Percentiles rank a stretch among this genome's conserved stretches.
These are phyloP conservation scores for Apeltes quadracus DNA, from an alignment of 2,113 vertebrate species.

Conservation along the genomic window DNA sequence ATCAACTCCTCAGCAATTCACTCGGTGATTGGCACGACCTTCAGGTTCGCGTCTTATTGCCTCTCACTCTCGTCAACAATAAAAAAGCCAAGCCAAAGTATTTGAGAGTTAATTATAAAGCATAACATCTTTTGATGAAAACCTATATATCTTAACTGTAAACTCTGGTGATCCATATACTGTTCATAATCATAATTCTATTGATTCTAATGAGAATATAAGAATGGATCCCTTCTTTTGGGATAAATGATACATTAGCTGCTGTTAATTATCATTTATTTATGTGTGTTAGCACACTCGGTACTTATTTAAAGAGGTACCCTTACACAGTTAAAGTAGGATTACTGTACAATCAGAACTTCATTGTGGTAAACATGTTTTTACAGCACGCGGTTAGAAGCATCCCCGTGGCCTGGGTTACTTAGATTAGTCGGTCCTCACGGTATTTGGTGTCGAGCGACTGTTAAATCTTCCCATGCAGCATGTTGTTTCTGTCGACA, in stretches of 20 bases:
- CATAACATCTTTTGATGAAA: background rate
- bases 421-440: conserved; percentile 38
- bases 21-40: conserved; percentile 58
- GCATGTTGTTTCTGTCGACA: conserved; percentile 56
- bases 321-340: background rate
- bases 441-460: conserved; percentile 20
- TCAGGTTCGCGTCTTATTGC: conserved; percentile 29
- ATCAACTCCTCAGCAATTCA: conserved; percentile 67
- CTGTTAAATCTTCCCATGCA: conserved; percentile 33
- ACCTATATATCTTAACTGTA: background rate
- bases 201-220: background rate
- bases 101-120: background rate
- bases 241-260: background rate
- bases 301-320: background rate
- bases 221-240: background rate
- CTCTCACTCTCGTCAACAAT: conserved; percentile 42
- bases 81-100: background rate
- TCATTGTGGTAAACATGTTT: background rate
- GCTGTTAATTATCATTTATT: background rate
- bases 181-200: too few species aligned
- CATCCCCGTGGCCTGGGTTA: conserved; percentile 28
- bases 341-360: background rate
- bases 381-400: background rate
- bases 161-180: background rate
- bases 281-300: background rate